Evolutionary conservation across 2,888 invertebrate genomes (phyloP), one percentile per base, ranked within the genome.

Genomic region (Temnothorax rugatulus): DNA sequence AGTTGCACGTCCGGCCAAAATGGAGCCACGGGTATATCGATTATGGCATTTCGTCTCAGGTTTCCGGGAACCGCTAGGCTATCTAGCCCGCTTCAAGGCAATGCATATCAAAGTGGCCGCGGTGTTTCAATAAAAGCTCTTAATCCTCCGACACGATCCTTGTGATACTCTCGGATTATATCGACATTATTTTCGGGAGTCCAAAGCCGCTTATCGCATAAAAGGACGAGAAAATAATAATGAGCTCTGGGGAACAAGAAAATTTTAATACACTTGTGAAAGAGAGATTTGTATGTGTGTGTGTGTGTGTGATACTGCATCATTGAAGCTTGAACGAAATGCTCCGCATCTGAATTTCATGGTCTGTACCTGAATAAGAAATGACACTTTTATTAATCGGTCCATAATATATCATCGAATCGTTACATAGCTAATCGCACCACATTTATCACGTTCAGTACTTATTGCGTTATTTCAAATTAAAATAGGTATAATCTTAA

Each of bases 1-100:
- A 47, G 57, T 79, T 73, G 79, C 74, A 79, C 75, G 79, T 79
- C 75, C 75, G 79, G 79, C 75, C 73, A 79, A 79, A 79, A 79
- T 79, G 75, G 75, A 74, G 54, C 59, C 34, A 21, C 44, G 79
- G 54, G 57, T 79, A 79, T 79, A 79, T 79, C 79, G 79, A 79
- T 79, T 79, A 79, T 79, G 75, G 75, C 75, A 79, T 79, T 47
- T 79, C 79, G 57, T 74, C 79, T 79, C 79, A 79, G 75, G 47
- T 79, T 79, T 73, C 75, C 59, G 79, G 47, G 75, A 73, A 34
- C 57, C 47, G 13, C 25, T 41, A 34, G 21, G 29, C 75, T 64
- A 76, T 63, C 75, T 44, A 21, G 18, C 7, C 54, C 34, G 21
- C 25, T 57, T 66, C 21, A 73, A 47, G 59, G 74, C 75, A 59